Base-by-base conservation (phyloP, 2,888 invertebrate genomes). In the Phragmatobia fuliginosa region DNA sequence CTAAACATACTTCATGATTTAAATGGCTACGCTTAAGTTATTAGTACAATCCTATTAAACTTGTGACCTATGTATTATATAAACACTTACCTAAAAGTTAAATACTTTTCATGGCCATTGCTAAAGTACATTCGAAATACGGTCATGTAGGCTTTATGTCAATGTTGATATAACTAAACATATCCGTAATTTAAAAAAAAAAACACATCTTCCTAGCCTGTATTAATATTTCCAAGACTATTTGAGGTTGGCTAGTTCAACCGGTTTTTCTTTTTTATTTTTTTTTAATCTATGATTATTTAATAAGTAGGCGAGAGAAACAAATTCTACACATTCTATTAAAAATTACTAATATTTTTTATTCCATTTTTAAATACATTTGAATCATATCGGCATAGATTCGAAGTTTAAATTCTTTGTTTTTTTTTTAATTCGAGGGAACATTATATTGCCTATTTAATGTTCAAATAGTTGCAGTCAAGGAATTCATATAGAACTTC, bases 11-110 rank as follows among this genome's bases (percentile, higher is more conserved):
- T 75, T 66, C 71, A 78, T 80, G 32, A 74, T 78, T 77, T 78
- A 77, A 77, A 76, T 79, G 73, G 71, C 66, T 71, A 58, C 72
- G 76, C 80, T 79, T 79, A 72, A 62, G 45, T 25, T 49, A n/a
- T 63, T 63, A 63, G 32, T 63, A 31, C 2, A 63, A 80, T 80
- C 79, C 76, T 73, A 74, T 63, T 80, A 74, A 74, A 73, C 71
- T 74, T 60, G 66, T 72, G 76, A 78, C 81, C 79, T 62, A 18
- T 31, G 5, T 16, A 21, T 41, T 31, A 38, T 41, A 41, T 28
- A n/a, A 62, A 41, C 21, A 62, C 38, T 28, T 62, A 18, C 28
- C 14, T 41, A 36, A 10, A 8, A 0, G 7, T 41, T 41, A 62
- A 41, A 38, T 41, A 31, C 28, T 21, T 21, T 38, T 62, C 31